Base-by-base conservation (phyloP, 1,140 invertebrate genomes). In the Chymomyza costata region DNA sequence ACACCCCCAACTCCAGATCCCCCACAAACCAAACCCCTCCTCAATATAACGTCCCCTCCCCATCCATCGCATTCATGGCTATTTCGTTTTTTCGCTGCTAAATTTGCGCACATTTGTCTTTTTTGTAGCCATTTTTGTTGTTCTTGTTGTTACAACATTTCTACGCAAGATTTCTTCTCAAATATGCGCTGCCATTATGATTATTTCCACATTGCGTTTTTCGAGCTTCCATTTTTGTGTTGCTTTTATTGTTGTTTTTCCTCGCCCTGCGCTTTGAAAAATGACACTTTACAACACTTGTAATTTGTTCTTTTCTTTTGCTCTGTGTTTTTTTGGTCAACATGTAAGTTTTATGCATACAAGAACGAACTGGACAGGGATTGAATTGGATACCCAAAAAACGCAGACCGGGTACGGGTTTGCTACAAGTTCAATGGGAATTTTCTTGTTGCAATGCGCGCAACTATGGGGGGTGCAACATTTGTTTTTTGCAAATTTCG, bases 261-360 rank as follows among this genome's bases (percentile, higher is more conserved):
- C n/a, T n/a, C n/a, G n/a, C 45, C 19, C 32, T 49, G 40, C 40
- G 44, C 53, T 46, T 71, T 82, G 76, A 82, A 82, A 82, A 82
- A 82, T 82, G 69, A 63, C 71, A 82, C 66, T 82, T 82, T 82
- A 82, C 76, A 82, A 82, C 76, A 68, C 47, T 66, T 82, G 76
- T 71, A 82, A 82, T 82, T 76, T 82, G 76, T 82, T 70, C 55
- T 55, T 52, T 46, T 49, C 31, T 43, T 49, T 37, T 17, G 43
- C 13, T 45, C 18, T 46, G 21, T n/a, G n/a, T n/a, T 8, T 8
- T 8, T 25, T 8, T 25, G 21, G 21, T 25, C 21, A 25, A 25
- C 21, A 25, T 25, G n/a, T n/a, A n/a, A n/a, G n/a, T n/a, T n/a
- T n/a, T n/a, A n/a, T n/a, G n/a, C n/a, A n/a, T n/a, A n/a, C n/a